A percentile compares a stretch with the other conserved stretches of the same genome.
These are phyloP conservation scores for Remorina albescens DNA, from an alignment of 2,797 vertebrate genomes.

Conservation along the genomic window DNA sequence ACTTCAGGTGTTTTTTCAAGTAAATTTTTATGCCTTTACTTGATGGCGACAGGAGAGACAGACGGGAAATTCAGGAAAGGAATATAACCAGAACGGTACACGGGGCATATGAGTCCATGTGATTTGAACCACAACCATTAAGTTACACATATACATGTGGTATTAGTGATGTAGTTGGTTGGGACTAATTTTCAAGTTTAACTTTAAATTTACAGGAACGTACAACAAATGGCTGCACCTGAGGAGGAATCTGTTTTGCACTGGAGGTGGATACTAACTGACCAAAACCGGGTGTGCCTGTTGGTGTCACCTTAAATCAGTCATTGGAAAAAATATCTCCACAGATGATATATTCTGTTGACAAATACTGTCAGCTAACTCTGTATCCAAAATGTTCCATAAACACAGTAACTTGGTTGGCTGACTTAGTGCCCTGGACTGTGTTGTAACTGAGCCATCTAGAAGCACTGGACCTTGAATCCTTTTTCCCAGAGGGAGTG, in stretches of 20 bases:
- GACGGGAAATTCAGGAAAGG: neutral
- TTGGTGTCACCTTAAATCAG: neutral
- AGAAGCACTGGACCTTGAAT: conserved; percentile 47
- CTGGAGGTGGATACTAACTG: neutral
- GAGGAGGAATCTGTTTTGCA: neutral
- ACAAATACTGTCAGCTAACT: conserved; percentile 13
- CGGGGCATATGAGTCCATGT: neutral
- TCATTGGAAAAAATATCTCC: neutral
- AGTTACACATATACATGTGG: neutral
- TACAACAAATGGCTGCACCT: neutral
- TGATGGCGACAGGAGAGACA: neutral
- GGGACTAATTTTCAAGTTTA: neutral
- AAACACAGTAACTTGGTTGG: conserved; percentile 1
- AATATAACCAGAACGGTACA: neutral
- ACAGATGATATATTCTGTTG: neutral
- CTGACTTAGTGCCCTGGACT: neutral
- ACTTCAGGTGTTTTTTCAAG: neutral
- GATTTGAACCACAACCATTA: no score
- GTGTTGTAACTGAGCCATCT: conserved; percentile 44
- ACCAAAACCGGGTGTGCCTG: neutral
- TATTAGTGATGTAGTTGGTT: neutral
- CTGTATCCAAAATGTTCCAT: neutral
- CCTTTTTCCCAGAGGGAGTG: conserved; percentile 3
- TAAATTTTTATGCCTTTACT: neutral
- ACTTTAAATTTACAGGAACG: neutral